Evolutionary conservation across 2,113 vertebrate genomes (phyloP).

Genomic region (Prunella fulvescens): DNA sequence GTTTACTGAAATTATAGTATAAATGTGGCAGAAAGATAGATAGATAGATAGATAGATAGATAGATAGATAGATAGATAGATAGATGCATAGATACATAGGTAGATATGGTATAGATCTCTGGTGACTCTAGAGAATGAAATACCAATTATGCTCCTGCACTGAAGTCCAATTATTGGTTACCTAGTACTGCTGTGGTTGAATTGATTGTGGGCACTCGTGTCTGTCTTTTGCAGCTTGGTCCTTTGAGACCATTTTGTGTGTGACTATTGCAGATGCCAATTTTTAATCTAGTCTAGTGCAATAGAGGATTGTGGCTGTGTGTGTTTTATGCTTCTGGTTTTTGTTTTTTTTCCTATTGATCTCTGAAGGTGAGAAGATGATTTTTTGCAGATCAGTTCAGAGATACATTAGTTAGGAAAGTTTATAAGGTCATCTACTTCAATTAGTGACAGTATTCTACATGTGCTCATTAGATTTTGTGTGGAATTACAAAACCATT

Average conservation of each 20-base stretch:
- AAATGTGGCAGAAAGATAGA: too few relatives aligned
- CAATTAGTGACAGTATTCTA: background rate
- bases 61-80: background rate
- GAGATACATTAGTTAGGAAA: background rate
- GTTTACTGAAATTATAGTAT: too few relatives aligned
- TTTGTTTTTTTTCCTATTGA: background rate
- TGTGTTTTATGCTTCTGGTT: background rate
- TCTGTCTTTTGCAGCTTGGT: background rate
- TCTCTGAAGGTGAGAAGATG: background rate
- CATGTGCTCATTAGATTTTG: background rate
- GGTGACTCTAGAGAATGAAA: background rate
- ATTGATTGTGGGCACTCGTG: accelerated
- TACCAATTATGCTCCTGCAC: background rate
- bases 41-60: too few relatives aligned
- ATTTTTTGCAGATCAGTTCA: background rate
- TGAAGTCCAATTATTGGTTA: background rate
- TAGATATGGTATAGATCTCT: background rate
- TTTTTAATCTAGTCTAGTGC: background rate
- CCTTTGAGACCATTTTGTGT: background rate
- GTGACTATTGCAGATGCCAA: background rate
- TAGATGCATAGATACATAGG: background rate
- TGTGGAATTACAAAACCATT: background rate
- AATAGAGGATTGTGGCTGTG: background rate
- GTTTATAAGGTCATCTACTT: background rate
- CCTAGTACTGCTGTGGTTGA: background rate